Percentiles rank a stretch among this genome's conserved stretches.
Evolutionary conservation across 1,140 invertebrate genomes (phyloP).

Genomic region (Drosophila dunni): DNA sequence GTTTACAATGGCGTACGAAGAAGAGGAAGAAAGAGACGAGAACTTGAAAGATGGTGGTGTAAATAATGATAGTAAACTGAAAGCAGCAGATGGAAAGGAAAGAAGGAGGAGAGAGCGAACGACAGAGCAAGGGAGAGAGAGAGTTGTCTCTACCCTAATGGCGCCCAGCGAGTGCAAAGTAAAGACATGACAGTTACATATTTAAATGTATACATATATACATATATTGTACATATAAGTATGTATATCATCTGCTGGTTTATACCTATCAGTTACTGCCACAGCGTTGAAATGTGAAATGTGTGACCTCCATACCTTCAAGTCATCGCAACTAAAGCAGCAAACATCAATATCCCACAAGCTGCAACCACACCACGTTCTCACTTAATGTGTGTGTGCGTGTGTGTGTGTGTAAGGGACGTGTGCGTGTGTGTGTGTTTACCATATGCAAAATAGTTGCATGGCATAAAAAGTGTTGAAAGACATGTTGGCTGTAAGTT

Average conservation of each 20-base stretch:
- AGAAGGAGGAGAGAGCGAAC: background rate
- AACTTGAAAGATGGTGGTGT: constrained; percentile 54
- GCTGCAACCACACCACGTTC: constrained; percentile 20
- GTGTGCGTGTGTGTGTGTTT: constrained; percentile 13
- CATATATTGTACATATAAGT: background rate
- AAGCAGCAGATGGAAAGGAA: constrained; percentile 10
- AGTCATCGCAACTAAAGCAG: constrained; percentile 38
- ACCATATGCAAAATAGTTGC: constrained; percentile 78
- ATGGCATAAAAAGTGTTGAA: constrained; percentile 59
- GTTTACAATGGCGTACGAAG: constrained; percentile 59
- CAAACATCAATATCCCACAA: constrained; percentile 59
- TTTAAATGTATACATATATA: background rate
- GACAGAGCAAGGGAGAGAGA: background rate
- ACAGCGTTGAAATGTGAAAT: constrained; percentile 25
- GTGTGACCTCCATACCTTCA: constrained; percentile 27
- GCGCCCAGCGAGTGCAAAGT: constrained; percentile 16
- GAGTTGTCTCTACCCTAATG: constrained; percentile 36
- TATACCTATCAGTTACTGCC: constrained; percentile 33
- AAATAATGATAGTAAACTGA: constrained; percentile 35
- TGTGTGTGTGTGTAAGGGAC: background rate
- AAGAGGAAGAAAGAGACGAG: constrained; percentile 14
- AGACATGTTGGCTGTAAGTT: constrained; percentile 47
- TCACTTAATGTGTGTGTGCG: background rate
- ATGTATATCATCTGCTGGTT: background rate
- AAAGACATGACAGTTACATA: background rate